phyloP scores from a whole-genome alignment of 2,888 invertebrate species.

The Conchocele bisecta region DNA sequence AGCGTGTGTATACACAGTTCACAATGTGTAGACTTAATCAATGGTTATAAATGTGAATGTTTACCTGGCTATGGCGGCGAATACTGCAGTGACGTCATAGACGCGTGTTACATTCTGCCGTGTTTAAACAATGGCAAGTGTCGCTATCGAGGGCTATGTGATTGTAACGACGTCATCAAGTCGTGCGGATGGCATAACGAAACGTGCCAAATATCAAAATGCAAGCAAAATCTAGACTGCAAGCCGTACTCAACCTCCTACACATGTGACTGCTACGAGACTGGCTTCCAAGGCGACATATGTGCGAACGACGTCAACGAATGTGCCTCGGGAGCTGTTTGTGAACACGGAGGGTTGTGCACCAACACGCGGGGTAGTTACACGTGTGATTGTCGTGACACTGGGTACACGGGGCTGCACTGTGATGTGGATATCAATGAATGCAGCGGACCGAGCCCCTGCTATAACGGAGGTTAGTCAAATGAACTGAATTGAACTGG shows the following conservation, averaged over 20 bases:
- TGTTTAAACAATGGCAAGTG: conserved; percentile 74
- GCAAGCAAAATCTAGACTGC: conserved; percentile 65
- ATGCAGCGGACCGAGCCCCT: conserved; percentile 63
- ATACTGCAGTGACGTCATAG: conserved; percentile 62
- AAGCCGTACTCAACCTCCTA: conserved; percentile 49
- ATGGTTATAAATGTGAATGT: conserved; percentile 65
- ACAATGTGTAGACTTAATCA: conserved; percentile 60
- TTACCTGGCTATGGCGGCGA: conserved; percentile 65
- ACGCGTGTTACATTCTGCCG: conserved; percentile 72
- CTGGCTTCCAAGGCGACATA: conserved; percentile 65
- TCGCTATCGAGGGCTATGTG: conserved; percentile 69
- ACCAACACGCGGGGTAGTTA: conserved; percentile 66
- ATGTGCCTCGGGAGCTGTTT: conserved; percentile 52
- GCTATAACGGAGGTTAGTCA: conserved; percentile 75
- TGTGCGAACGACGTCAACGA: conserved; percentile 70
- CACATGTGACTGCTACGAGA: conserved; percentile 69
- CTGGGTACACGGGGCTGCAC: conserved; percentile 69
- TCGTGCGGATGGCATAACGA: conserved; percentile 78
- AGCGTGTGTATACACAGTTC: conserved; percentile 64
- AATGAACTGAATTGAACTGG: no score
- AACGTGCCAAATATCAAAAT: conserved; percentile 68
- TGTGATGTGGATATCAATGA: conserved; percentile 73
- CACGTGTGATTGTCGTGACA: conserved; percentile 68
- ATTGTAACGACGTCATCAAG: conserved; percentile 68
- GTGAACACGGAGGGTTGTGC: conserved; percentile 70